These are phyloP conservation scores for Anthopleura xanthogrammica DNA, from an alignment of 92 coral and sea anemone species.

Conservation along the genomic window DNA sequence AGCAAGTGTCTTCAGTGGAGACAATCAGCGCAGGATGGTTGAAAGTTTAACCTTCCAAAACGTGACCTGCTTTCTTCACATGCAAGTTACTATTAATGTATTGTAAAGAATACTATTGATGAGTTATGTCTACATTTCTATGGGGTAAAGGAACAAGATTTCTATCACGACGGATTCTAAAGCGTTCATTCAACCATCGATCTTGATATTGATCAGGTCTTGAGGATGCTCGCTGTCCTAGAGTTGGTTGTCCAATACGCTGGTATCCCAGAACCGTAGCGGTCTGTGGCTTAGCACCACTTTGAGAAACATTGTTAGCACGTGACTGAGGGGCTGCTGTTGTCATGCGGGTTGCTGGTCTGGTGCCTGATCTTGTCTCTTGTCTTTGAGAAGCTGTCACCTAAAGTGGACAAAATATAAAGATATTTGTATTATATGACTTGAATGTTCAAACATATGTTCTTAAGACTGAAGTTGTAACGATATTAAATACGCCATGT, in stretches of 20 bases:
- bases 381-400: constrained; percentile 4
- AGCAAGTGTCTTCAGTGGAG: no score
- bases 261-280: constrained; percentile 24
- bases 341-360: constrained; percentile 49
- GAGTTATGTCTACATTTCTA: constrained; percentile 41
- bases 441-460: no score
- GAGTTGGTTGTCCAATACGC: constrained; percentile 17
- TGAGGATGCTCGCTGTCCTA: constrained; percentile 25
- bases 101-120: no score
- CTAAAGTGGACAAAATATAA: not conserved
- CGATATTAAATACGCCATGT: no score
- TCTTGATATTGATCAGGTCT: constrained; percentile 33
- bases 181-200: constrained; percentile 69
- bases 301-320: constrained; percentile 19
- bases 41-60: no score
- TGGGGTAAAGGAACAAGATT: constrained; percentile 72
- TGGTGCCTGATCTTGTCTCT: constrained; percentile 48
- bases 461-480: no score
- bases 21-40: no score
- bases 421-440: not conserved
- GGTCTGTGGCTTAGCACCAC: constrained; percentile 32
- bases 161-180: constrained; percentile 70
- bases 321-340: constrained; percentile 31
- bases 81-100: not conserved
- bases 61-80: not conserved